Conservation (phyloP, 2,888 invertebrate species). For the Drosophila fulvimacula region DNA sequence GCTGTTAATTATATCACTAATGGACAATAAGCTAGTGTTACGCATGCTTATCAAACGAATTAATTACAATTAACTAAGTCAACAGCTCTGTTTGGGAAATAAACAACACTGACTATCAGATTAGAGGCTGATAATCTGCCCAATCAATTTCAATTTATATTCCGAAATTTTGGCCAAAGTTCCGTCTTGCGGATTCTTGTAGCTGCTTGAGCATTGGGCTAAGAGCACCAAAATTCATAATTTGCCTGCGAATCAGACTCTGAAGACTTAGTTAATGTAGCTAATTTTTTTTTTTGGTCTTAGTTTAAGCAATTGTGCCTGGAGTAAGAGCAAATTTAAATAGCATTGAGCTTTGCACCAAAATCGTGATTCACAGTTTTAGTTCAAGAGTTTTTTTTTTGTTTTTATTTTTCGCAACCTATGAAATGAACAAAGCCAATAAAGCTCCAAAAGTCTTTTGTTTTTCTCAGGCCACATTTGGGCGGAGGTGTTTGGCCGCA, state of each 20-base stretch:
- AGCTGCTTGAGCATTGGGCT: neutral
- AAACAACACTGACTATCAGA: no score
- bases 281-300: slow-evolving; percentile 26
- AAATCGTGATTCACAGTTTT: slow-evolving; percentile 71
- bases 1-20: slow-evolving; percentile 39
- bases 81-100: neutral
- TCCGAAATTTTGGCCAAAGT: neutral
- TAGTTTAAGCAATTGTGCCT: slow-evolving; percentile 25
- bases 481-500: slow-evolving; percentile 63
- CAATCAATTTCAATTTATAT: neutral
- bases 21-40: slow-evolving; percentile 29
- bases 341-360: slow-evolving; percentile 59
- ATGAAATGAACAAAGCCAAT: slow-evolving; percentile 61
- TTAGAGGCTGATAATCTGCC: neutral
- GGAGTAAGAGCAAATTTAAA: slow-evolving; percentile 31
- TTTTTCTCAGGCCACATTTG: slow-evolving; percentile 61
- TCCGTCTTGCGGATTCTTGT: neutral
- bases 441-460: slow-evolving; percentile 57
- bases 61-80: slow-evolving; percentile 22
- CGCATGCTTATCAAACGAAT: slow-evolving; percentile 44
- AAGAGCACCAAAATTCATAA: slow-evolving; percentile 26
- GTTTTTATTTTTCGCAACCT: slow-evolving; percentile 35
- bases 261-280: slow-evolving; percentile 33
- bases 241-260: slow-evolving; percentile 32
- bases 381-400: slow-evolving; percentile 21